Evolutionary conservation across 2,113 vertebrate species (phyloP), one percentile per base, ranked within the genome.

Genomic region (Cinclus mexicanus): DNA sequence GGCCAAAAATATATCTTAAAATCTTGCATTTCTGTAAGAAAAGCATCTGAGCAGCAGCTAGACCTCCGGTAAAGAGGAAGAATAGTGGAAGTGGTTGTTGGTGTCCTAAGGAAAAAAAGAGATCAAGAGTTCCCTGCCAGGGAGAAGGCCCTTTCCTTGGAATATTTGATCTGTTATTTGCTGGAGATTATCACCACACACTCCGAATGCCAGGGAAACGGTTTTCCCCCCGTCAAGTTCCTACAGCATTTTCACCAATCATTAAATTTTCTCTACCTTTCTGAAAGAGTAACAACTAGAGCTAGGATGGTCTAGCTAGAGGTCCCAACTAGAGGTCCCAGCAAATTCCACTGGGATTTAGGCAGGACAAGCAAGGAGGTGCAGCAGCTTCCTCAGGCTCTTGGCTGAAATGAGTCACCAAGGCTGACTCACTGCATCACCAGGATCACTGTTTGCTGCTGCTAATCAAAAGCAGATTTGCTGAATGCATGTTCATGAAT

Each of bases 261-360:
- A 2, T 41, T 19, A 52, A 20, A 56, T 74, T 75, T 28, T 42
- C 61, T 59, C 22, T 70, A 1, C n/a, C 10, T 67, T 67, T 49
- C 14, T 25, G 6, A 33, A 9, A 55, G 8, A 63, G 10, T 71
- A 70, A 39, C 23, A 39, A 4, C 6, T 37, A 33, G 52, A 65
- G n/a, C 9, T 35, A 4, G 2, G 2, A 50, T 37, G 26, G 14
- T 37, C 35, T 37, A 37, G 35, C 5, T 10, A 19, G 13, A 35
- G 29, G 1, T 55, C 17, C 52, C 12, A 33, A 37, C 5, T 10
- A 19, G 13, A 35, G 29, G 1, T 55, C 17, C 52, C 12, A 33
- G 24, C 0, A 12, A 57, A 23, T 16, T 76, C 35, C 13, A 14
- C 20, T 2, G 8, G 25, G 29, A 24, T 2, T 0, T 4, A 56